Percentiles rank a stretch among this genome's conserved stretches.
phyloP scores from a whole-genome alignment of 2,797 vertebrate species.

The Salmo trutta region DNA sequence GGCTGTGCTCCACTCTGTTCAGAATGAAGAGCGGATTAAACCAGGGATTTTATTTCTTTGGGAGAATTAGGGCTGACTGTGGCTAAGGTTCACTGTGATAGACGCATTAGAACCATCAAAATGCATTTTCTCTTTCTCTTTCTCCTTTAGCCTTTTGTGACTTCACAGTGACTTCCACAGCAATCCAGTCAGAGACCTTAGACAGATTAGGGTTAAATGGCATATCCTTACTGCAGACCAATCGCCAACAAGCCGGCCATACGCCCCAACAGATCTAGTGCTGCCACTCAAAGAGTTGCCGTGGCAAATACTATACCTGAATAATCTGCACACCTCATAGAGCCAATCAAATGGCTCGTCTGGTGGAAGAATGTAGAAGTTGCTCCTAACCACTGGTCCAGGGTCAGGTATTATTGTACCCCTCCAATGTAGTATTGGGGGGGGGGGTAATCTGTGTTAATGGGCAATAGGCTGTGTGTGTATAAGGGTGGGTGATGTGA shows the following conservation, averaged over 20 bases:
- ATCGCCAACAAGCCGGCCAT: conserved; percentile 31
- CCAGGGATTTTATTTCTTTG: conserved; percentile 47
- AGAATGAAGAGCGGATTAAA: conserved; percentile 52
- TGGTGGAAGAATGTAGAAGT: background rate
- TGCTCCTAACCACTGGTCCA: background rate
- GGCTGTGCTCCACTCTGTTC: conserved; percentile 28
- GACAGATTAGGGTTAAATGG: conserved; percentile 61
- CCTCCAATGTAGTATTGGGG: too few relatives aligned
- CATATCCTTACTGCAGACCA: conserved; percentile 55
- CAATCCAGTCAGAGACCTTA: conserved; percentile 77
- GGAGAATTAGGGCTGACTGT: conserved; percentile 46
- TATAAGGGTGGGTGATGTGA: background rate
- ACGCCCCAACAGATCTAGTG: background rate
- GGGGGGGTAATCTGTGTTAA: background rate
- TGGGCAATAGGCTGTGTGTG: background rate
- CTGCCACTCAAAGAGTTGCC: conserved; percentile 47
- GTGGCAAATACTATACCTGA: conserved; percentile 38
- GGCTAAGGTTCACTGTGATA: conserved; percentile 39
- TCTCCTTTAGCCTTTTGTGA: conserved; percentile 7
- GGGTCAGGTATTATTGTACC: background rate
- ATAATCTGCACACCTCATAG: conserved; percentile 13
- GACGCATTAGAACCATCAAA: conserved; percentile 45
- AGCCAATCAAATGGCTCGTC: conserved; percentile 8
- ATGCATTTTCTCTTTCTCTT: conserved; percentile 13
- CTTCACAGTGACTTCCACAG: conserved; percentile 75